These are phyloP conservation scores for Megatriorchis doriae DNA, from an alignment of 2,113 vertebrate genomes.

Conservation along the genomic window DNA sequence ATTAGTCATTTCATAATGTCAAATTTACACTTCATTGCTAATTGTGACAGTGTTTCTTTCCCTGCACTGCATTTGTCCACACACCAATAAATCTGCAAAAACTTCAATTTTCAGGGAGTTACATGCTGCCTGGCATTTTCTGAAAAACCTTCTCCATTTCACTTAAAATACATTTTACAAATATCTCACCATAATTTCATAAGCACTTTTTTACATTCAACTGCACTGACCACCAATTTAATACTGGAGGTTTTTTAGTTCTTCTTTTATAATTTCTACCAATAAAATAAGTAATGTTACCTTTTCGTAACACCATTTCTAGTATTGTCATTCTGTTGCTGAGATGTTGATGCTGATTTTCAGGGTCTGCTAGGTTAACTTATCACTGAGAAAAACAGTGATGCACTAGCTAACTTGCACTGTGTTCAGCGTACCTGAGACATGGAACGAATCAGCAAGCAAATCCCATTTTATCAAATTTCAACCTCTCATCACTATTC, in stretches of 20 bases:
- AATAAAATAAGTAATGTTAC: not conserved
- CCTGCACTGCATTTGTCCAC: not conserved
- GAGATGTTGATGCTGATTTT: not conserved
- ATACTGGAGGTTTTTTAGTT: not conserved
- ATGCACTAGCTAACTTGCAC: not conserved
- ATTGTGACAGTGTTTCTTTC: not conserved
- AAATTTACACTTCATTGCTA: not conserved
- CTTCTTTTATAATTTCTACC: not conserved
- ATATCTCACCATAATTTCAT: not conserved
- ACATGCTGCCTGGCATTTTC: not conserved
- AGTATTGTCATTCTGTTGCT: not conserved
- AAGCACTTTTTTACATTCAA: not conserved
- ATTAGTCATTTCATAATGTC: not conserved
- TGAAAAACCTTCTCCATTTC: not conserved
- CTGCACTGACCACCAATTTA: not conserved
- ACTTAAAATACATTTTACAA: not conserved
- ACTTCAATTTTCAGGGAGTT: not conserved
- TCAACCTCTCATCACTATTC: not conserved
- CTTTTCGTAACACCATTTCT: not conserved
- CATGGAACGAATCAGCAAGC: not conserved
- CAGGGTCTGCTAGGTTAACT: not conserved
- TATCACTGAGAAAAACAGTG: not conserved
- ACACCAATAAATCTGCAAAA: not conserved
- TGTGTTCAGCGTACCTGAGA: not conserved
- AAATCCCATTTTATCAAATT: not conserved